phyloP scores from a whole-genome alignment of 2,888 invertebrate species.

The Yponomeuta malinellus region DNA sequence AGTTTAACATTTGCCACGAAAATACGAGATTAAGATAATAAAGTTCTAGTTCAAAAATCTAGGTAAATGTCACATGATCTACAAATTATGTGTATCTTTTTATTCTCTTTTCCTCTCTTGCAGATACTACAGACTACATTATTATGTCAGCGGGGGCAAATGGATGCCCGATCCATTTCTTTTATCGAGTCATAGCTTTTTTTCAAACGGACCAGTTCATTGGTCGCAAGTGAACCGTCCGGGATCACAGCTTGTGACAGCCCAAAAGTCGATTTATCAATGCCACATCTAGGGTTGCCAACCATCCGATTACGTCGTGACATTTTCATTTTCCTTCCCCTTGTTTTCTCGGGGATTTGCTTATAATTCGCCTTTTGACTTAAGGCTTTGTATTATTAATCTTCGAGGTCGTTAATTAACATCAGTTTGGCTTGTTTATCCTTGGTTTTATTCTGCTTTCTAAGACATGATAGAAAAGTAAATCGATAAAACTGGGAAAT shows the following conservation, averaged over 20 bases:
- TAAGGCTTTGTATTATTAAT: conserved; percentile 45
- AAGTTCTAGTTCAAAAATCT: too few species aligned
- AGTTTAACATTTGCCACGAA: too few species aligned
- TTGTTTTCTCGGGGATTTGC: conserved; percentile 43
- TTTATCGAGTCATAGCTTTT: too few species aligned
- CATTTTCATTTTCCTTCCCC: conserved; percentile 57
- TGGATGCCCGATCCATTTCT: too few species aligned
- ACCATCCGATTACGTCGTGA: conserved; percentile 67
- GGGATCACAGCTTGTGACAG: conserved; percentile 4
- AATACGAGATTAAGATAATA: too few species aligned
- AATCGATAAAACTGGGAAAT: too few species aligned
- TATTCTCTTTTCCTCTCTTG: too few species aligned
- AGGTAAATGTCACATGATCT: too few species aligned
- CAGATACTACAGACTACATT: too few species aligned
- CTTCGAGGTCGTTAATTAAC: conserved; percentile 62
- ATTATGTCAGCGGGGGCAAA: too few species aligned
- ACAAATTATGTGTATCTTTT: background rate
- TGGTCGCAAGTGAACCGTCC: background rate
- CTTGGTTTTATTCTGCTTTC: background rate
- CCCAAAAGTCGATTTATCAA: conserved; percentile 58
- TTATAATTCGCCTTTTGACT: conserved; percentile 69
- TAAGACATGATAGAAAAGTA: background rate
- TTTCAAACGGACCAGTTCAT: background rate
- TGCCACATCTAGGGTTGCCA: conserved; percentile 51
- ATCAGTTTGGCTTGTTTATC: conserved; percentile 44